phyloP scores from a whole-genome alignment of 1,140 invertebrate species.

The Euborellia annulipes region DNA sequence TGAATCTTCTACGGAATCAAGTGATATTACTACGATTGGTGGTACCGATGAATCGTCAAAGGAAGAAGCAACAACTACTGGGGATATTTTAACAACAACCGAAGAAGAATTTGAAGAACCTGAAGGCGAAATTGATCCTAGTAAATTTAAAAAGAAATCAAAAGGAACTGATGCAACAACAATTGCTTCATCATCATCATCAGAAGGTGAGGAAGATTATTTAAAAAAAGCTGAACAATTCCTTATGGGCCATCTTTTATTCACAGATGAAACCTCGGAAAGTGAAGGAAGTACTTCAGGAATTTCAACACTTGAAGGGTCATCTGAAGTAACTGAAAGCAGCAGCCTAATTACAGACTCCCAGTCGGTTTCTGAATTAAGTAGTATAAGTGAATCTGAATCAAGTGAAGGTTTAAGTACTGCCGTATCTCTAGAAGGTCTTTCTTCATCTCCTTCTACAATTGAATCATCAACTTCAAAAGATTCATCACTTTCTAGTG shows the following conservation, averaged over 20 bases:
- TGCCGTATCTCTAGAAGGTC: too few relatives aligned
- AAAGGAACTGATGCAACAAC: not conserved
- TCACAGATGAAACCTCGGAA: too few relatives aligned
- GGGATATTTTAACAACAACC: not conserved
- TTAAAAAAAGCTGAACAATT: not conserved
- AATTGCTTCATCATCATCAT: not conserved
- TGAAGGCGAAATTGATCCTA: not conserved
- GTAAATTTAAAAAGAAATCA: too few relatives aligned
- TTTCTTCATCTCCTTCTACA: too few relatives aligned
- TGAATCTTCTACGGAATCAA: constrained; percentile 8
- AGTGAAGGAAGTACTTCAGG: too few relatives aligned
- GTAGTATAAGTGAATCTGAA: too few relatives aligned
- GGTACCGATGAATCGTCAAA: too few relatives aligned
- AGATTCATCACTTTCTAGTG: too few relatives aligned
- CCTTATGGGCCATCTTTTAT: not conserved
- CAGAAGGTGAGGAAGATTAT: not conserved
- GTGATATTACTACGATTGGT: too few relatives aligned
- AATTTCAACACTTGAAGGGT: constrained; percentile 12
- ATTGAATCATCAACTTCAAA: too few relatives aligned
- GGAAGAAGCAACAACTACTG: not conserved
- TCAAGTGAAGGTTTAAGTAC: too few relatives aligned
- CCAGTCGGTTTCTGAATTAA: constrained; percentile 1
- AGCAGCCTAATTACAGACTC: constrained; percentile 1
- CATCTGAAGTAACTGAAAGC: constrained; percentile 9
- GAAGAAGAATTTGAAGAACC: not conserved